Evolutionary conservation across 2,797 vertebrate species (phyloP), one percentile per base, ranked within the genome.

Genomic region (Macropodus opercularis): DNA sequence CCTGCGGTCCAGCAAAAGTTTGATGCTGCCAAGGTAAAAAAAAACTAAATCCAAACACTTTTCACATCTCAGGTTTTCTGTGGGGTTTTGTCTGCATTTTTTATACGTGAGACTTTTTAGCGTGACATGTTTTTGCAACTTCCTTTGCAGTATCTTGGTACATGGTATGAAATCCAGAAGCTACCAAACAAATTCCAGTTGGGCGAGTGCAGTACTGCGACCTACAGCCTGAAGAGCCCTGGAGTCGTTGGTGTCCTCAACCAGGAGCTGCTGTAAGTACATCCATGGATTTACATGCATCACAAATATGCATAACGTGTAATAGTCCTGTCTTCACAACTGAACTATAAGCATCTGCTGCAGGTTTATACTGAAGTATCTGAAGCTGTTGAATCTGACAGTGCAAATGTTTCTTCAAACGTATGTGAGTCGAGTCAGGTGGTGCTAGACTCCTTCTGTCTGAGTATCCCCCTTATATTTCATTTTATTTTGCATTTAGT

Each of bases 121-220:
- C n/a, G n/a, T n/a, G n/a, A n/a, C n/a, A 6, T 43, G 21, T 10
- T 17, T 21, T 1, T 0, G 15, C 1, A 41, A 39, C 8, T 48
- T 31, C 63, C 81, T 76, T 68, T n/a, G 23, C 86, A 95, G 95
- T 96, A 94, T 77, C 71, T 94, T 32, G 95, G 94, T 57, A 93
- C 71, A 23, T 95, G 94, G 95, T 92, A 93, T 0, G 93, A 95
- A 65, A 94, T 95, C 71, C 85, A 94, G 88, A 94, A 80, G 67
- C 87, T 94, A 61, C 91, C 93, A 0, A 55, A 80, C 2, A 40
- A 14, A 29, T 95, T 94, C 19, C 92, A 95, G 87, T 90, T 89
- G 55, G 94, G 94, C 32, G 86, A 87, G 34, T 95, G 95, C 70
- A 53, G 85, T 84, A 93, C 93, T 74, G 93, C 93, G 71, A 93